These are phyloP conservation scores for Galerucella pusilla DNA, from an alignment of 2,888 invertebrate species.

Conservation along the genomic window DNA sequence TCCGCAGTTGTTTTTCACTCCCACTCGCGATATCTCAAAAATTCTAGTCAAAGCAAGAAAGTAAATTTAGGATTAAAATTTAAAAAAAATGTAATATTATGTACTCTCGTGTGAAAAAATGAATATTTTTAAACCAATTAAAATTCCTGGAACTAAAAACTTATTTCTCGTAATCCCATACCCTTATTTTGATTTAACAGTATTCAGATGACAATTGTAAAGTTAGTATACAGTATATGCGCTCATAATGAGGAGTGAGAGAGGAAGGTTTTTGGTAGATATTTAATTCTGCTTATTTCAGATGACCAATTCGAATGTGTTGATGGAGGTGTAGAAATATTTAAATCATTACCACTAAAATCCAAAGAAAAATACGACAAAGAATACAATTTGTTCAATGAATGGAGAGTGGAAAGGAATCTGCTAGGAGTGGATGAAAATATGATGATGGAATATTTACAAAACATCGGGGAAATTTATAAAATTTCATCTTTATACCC, in stretches of 20 bases:
- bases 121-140: neutral
- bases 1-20: no score
- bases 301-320: neutral
- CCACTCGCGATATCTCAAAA: neutral
- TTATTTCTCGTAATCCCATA: no score
- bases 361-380: slow-evolving; percentile 24
- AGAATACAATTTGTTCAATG: slow-evolving; percentile 15
- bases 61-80: neutral
- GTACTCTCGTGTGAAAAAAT: neutral
- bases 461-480: slow-evolving; percentile 3
- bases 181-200: no score
- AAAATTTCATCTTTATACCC: slow-evolving; percentile 20
- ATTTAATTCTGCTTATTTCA: neutral
- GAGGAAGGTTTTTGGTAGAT: neutral
- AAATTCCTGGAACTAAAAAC: neutral
- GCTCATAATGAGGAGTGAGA: no score
- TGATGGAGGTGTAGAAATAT: neutral
- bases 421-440: slow-evolving; percentile 3
- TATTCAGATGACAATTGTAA: no score
- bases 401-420: slow-evolving; percentile 22
- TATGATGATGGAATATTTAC: slow-evolving; percentile 19
- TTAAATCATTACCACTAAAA: neutral
- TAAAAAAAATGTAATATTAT: neutral
- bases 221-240: no score
- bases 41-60: slow-evolving; percentile 4